A percentile compares a stretch with the other conserved stretches of the same genome.
Conservation (phyloP, 2,113 vertebrate genomes). For the Lophotis ruficrista region DNA sequence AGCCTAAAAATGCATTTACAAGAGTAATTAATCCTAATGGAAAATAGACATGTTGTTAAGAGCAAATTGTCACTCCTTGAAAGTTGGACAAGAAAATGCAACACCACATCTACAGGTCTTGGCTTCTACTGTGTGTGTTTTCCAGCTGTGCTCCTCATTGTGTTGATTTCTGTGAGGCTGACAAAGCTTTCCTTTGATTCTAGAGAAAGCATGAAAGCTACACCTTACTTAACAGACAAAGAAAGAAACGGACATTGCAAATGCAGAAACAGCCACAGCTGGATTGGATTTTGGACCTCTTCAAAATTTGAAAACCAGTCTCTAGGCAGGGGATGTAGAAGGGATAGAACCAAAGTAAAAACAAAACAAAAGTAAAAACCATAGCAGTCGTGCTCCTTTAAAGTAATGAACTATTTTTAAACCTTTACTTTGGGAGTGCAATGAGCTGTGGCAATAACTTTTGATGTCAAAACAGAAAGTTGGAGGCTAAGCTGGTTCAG, state of each 20-base stretch:
- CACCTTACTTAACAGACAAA: neutral
- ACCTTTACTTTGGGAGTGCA: neutral
- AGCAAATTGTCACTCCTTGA: neutral
- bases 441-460: neutral
- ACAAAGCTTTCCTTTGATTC: neutral
- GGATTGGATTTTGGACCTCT: neutral
- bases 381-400: neutral
- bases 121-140: neutral
- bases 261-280: neutral
- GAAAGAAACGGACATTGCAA: neutral
- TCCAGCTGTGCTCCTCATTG: neutral
- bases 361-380: neutral
- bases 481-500: neutral
- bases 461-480: neutral
- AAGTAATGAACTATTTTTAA: constrained; percentile 41
- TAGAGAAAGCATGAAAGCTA: neutral
- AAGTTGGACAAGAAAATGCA: neutral
- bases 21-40: neutral
- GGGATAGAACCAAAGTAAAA: neutral
- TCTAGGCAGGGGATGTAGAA: neutral
- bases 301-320: neutral
- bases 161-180: neutral
- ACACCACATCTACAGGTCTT: neutral
- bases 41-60: neutral
- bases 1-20: neutral